Evolutionary conservation across 2,888 invertebrate genomes (phyloP).

Genomic region (Pyrochroa serraticornis): DNA sequence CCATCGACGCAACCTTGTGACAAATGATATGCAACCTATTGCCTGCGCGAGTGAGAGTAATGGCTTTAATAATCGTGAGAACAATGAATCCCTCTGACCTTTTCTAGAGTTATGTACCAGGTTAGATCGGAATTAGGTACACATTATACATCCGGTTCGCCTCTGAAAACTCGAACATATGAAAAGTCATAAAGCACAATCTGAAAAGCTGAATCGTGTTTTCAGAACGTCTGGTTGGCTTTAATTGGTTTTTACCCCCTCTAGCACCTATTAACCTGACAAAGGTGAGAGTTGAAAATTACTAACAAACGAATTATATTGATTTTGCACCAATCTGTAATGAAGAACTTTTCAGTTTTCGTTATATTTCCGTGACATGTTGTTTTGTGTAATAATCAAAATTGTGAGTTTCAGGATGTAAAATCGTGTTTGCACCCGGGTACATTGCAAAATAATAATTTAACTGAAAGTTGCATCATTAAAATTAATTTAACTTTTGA

Average conservation of each 20-base stretch:
- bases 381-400: no score
- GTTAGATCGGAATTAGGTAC: background rate
- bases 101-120: background rate
- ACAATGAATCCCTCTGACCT: constrained; percentile 29
- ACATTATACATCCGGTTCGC: constrained; percentile 2
- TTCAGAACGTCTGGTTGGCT: constrained; percentile 10
- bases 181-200: constrained; percentile 18
- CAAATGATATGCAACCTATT: constrained; percentile 37
- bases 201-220: constrained; percentile 11
- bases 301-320: no score
- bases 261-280: no score
- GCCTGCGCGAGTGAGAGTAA: constrained; percentile 35
- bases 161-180: constrained; percentile 5
- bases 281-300: no score
- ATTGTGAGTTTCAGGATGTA: no score
- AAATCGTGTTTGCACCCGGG: no score
- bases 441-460: no score
- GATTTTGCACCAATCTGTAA: no score
- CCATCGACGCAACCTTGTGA: constrained; percentile 36
- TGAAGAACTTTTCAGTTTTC: no score
- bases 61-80: constrained; percentile 39
- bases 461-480: no score
- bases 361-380: no score
- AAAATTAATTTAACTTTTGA: no score
- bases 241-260: constrained; percentile 8